Evolutionary conservation across 2,113 vertebrate genomes (phyloP), one percentile per base, ranked within the genome.

Genomic region (Ascaphus truei): DNA sequence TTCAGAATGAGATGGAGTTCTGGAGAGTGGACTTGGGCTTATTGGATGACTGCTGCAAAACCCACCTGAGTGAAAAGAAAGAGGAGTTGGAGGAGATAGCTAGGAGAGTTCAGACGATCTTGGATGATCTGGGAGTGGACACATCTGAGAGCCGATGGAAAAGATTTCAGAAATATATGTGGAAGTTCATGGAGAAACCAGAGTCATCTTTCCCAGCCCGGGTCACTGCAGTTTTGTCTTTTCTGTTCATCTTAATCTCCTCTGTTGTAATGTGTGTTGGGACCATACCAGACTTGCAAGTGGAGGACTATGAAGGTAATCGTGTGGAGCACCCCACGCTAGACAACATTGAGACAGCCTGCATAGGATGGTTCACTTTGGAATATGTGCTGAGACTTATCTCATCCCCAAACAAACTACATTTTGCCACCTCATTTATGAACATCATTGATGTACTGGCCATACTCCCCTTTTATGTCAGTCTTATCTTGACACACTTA

Each of bases 1-100:
- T 99, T 86, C 90, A 94, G 76, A 95, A 93, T 72, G 97, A 99
- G 79, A 96, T 99, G 93, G 96, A 98, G 74, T 98, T 98, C 84
- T 99, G 97, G 97, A 98, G 92, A 85, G 95, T 99, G 62, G 96
- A 98, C 79, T 86, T 90, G 41, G 86, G 85, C 73, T 95, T 92
- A 74, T 75, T 99, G 72, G 97, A 99, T 30, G 94, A 98, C 36
- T 99, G 97, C 63, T 98, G 97, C 75, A 96, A 94, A 76, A 93
- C 93, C 76, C 90, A 94, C 71, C 78, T 98, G 60, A 92, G 80
- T 31, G 97, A 99, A 81, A 98, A 98, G 76, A 94, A 92, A 10
- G 93, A 95, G 56, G 96, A 99, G 81, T 79, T 99, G 74, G 91
- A 89, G 25, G 97, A 99, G 81, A 99, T 98, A 36, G 93, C 95